Base-by-base conservation (phyloP, 2,888 invertebrate genomes). In the Tipula vernalis region DNA sequence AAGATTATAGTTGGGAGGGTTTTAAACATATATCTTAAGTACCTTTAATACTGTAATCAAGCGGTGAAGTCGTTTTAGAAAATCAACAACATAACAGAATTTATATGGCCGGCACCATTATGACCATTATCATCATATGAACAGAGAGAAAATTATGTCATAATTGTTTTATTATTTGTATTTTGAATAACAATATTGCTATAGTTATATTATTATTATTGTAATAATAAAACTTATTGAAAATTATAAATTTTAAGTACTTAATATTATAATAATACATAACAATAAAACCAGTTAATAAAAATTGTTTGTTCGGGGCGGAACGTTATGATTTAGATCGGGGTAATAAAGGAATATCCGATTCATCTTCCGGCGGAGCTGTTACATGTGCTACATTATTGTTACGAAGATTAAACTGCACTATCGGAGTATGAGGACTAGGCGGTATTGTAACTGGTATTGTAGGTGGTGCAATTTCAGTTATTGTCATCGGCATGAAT, bases 291-390 rank as follows among this genome's bases (percentile, higher is more conserved):
- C 28, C 71, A 71, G 28, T 71, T 28, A 71, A 71, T 71, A 71
- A 71, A 71, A 10, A 28, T 71, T 28, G 3, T 71, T 71, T 71
- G 71, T 71, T 71, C 28, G 71, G 86, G 57, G 57, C 86, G 57
- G 86, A 86, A 42, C 51, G 86, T 86, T 86, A 86, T 51, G 86
- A 86, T 86, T 86, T 86, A n/a, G 51, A 42, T 39, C 39, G 51
- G 28, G 51, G 51, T 57, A 86, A 57, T 86, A 86, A 57, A 39
- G 86, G 86, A 57, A 3, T 8, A 5, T 86, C 85, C 42, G 85
- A 85, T 42, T 85, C 85, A 85, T 85, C 85, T 36, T 83, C 12
- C 36, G 39, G 5, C 10, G 44, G 85, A 42, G 39, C 12, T 44
- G 39, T 13, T 8, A 18, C 12, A 28, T 85, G 8, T 85, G 41